Percentiles rank a stretch among this genome's conserved stretches.
phyloP scores from a whole-genome alignment of 2,888 invertebrate genomes.

The Diaperis boleti region DNA sequence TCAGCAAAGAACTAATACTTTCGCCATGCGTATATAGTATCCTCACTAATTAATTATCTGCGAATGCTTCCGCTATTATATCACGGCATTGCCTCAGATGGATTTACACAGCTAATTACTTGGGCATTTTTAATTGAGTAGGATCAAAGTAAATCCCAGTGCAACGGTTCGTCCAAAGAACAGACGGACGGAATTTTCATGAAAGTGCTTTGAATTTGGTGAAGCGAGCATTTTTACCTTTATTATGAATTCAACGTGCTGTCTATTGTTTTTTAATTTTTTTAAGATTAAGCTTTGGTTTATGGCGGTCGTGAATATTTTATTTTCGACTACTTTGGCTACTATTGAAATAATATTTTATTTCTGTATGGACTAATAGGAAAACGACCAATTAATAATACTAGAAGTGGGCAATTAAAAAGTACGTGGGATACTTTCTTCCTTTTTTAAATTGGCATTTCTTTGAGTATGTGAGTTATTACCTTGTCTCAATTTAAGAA shows the following conservation, averaged over 20 bases:
- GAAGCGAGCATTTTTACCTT: not conserved
- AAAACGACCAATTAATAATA: too few relatives aligned
- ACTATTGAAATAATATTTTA: too few relatives aligned
- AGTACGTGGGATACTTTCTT: too few relatives aligned
- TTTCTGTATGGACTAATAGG: not conserved
- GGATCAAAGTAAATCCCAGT: conserved; percentile 13
- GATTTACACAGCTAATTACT: conserved; percentile 37
- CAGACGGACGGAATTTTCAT: conserved; percentile 3
- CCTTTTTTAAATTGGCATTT: too few relatives aligned
- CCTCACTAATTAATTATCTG: conserved; percentile 32
- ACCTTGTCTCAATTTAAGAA: too few relatives aligned
- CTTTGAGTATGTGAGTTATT: too few relatives aligned
- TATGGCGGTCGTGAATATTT: not conserved
- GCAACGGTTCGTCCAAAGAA: conserved; percentile 4
- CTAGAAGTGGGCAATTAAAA: too few relatives aligned
- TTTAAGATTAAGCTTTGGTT: not conserved
- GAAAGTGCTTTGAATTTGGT: not conserved
- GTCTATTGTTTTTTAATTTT: conserved; percentile 6
- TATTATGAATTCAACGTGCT: not conserved
- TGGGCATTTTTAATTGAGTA: conserved; percentile 37
- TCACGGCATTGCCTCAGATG: conserved; percentile 10
- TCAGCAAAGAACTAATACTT: not conserved
- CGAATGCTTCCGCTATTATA: conserved; percentile 17
- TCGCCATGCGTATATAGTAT: not conserved
- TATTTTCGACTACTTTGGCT: not conserved